Conservation (phyloP, 2,113 vertebrate genomes). For the Hypocryptadius cinnamomeus region DNA sequence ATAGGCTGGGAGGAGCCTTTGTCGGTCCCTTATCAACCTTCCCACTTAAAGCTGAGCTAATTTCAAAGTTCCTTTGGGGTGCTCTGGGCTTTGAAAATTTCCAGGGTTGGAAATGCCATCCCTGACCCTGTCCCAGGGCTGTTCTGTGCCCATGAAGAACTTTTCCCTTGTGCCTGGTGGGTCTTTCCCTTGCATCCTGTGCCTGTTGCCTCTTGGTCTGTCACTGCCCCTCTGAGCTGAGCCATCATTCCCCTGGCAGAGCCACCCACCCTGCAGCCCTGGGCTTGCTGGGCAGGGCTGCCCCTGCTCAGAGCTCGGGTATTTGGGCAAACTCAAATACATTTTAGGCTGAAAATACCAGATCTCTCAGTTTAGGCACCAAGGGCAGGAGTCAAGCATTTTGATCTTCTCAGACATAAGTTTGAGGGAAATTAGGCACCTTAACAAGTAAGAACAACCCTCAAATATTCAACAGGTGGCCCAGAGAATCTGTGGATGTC, state of each 20-base stretch:
- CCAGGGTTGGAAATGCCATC: neutral
- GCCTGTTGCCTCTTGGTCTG: neutral
- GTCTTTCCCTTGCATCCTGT: neutral
- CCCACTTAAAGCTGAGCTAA: neutral
- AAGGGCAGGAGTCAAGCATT: neutral
- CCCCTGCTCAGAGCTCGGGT: neutral
- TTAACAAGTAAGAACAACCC: neutral
- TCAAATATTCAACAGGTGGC: neutral
- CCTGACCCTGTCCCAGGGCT: neutral
- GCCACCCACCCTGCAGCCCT: neutral
- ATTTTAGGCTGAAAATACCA: neutral
- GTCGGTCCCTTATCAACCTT: neutral
- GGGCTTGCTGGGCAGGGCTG: neutral
- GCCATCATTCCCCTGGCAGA: accelerated
- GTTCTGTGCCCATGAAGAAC: neutral
- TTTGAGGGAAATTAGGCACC: neutral
- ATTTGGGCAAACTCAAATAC: neutral
- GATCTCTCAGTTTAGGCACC: neutral
- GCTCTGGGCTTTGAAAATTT: neutral
- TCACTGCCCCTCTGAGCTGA: neutral
- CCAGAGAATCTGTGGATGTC: neutral
- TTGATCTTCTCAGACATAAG: neutral
- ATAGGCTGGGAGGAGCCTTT: neutral
- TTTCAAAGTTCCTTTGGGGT: neutral
- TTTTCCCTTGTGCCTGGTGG: neutral